Evolutionary conservation across 1,140 invertebrate genomes (phyloP), one percentile per base, ranked within the genome.

Genomic region (Pteromalus puparum): DNA sequence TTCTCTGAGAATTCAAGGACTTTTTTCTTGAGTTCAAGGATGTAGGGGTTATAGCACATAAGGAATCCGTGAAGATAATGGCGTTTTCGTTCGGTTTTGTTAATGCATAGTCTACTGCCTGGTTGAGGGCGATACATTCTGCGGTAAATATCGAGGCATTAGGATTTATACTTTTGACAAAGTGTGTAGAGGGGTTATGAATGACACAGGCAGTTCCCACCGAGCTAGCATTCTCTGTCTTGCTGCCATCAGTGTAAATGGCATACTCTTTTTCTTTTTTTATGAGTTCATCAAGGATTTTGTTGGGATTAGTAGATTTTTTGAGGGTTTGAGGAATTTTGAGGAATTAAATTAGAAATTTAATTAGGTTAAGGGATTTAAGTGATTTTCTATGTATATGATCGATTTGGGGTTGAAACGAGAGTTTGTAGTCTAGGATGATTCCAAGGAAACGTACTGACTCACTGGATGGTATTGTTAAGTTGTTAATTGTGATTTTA

Each of bases 211-310:
- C 67, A 26, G 42, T 13, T 5, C 81, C 81, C 0, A 83, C 81
- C 15, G 28, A 38, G 5, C 0, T 65, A 4, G 5, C 26, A 13
- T 79, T 38, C 13, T 24, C 18, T 4, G n/a, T 73, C 53, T 82
- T 82, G 30, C 72, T 82, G 18, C 53, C 81, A n/a, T 82, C 72
- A 9, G 48, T 82, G 13, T 38, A 82, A 2, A 82, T 82, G 6
- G 67, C 21, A n/a, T 13, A 46, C 2, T 30, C 73, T 2, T 34
- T 73, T 15, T 12, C 38, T 12, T 38, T 75, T 9, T 75, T 24
- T 24, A 38, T n/a, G 5, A 7, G 30, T 1, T 82, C 28, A 18
- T 53, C 21, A 4, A 73, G 7, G 24, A 76, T 53, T 38, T 24
- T 21, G 3, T 82, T 82, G 7, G 68, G 81, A 21, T 82, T 30